Base-by-base conservation (phyloP, 2,113 vertebrate species). In the Eonycteris spelaea region DNA sequence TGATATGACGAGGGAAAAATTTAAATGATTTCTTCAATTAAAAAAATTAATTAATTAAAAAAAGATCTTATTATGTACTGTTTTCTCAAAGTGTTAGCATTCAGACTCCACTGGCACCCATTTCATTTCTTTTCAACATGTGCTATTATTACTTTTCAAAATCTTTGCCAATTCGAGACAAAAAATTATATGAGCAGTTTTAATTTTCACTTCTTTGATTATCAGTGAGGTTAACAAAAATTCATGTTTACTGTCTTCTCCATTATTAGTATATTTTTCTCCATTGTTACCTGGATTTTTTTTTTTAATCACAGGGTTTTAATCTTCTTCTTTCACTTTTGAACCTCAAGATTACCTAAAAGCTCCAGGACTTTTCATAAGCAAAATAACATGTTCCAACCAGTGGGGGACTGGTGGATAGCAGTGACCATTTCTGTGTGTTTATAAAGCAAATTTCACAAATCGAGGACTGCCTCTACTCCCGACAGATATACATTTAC, bases 381-480 rank as follows among this genome's bases (percentile, higher is more conserved):
- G 45, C n/a, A 87, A 96, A 96, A 89, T 61, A 73, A 87, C 85
- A 82, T 74, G 6, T 59, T 70, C 43, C 89, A 67, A 67, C 19
- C 79, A 75, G 21, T 48, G 45, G n/a, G 35, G 7, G 19, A 35
- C 43, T 28, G 2, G 5, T 80, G 61, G 24, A 59, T 3, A 80
- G 48, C 33, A 74, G 35, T 38, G 67, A 61, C 28, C 48, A 73
- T 51, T 91, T 85, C n/a, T 65, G 12, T 18, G 19, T 74, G 53
- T 53, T 86, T 79, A 77, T 75, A 86, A 92, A 96, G 22, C 30
- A 79, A 79, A 94, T 82, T 78, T 90, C 70, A 57, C 53, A 80
- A 94, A 55, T 26, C 15, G 16, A 85, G 67, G n/a, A 63, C 6
- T 16, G 12, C 65, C 15, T 63, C 33, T 61, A 43, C 53, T 95